Evolutionary conservation across 2,888 invertebrate species (phyloP), one percentile per base, ranked within the genome.

Genomic region (Aphodius granarius): DNA sequence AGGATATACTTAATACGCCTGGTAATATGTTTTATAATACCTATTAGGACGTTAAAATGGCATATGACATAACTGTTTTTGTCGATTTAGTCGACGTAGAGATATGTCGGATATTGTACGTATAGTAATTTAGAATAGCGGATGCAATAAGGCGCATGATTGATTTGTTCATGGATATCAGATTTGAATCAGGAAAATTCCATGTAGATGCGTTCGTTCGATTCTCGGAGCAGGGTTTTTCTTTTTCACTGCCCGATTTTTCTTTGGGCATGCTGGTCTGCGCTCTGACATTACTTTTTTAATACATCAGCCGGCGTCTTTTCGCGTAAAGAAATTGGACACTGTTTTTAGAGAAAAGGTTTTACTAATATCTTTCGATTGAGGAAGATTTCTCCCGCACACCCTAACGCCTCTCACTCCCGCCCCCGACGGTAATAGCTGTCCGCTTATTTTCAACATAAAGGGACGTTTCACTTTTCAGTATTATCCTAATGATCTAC

Each of bases 121-220:
- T 43, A 6, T 43, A 6, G 43, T 43, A 43, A 43, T 43, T 43
- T 43, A 71, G 18, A 23, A 63, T 71, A 74, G 63, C 74, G 75
- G 73, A 78, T 75, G 81, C 83, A 81, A 84, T 82, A 82, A 81
- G 85, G 82, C 79, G 81, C 82, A 83, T 85, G 85, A 85, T 85
- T 84, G 85, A 85, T 85, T 84, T 81, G 83, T 83, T 83, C 82
- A 79, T 83, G 83, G 83, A 83, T 83, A 84, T 84, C 82, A 83
- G 84, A 84, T 85, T 83, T 83, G 83, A 84, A 85, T 85, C 83
- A 82, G 83, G 79, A 79, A n/a, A 82, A 78, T 84, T 80, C 81
- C 82, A 81, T 83, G 81, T 81, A 81, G 83, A 83, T 83, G 80
- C 81, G 78, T 73, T 20, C 70, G 73, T 16, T 81, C 80, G 43